Evolutionary conservation across 2,888 invertebrate species (phyloP).

Genomic region (Hirtodrosophila cameraria): DNA sequence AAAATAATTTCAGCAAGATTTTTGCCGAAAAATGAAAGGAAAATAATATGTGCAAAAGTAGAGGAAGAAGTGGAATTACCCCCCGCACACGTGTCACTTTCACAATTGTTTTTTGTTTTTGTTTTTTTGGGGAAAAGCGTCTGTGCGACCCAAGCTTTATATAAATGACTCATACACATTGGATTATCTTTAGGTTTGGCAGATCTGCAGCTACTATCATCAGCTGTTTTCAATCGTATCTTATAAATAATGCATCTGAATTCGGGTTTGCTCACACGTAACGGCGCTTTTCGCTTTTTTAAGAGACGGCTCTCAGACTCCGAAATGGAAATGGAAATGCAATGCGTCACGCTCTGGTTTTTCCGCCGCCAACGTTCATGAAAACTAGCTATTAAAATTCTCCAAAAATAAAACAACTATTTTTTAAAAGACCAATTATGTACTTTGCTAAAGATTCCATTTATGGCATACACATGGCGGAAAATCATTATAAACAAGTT

Average conservation of each 20-base stretch:
- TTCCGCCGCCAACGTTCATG: neutral
- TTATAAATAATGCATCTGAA: slow-evolving; percentile 42
- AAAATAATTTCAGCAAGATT: neutral
- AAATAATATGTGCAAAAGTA: slow-evolving; percentile 2
- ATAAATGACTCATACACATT: slow-evolving; percentile 37
- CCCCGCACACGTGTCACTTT: slow-evolving; percentile 67
- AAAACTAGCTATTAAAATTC: too few relatives aligned
- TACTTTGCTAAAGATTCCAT: neutral
- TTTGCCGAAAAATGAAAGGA: slow-evolving; percentile 24
- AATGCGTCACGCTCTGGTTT: slow-evolving; percentile 68
- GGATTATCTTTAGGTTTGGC: too few relatives aligned
- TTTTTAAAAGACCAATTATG: neutral
- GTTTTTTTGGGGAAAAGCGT: slow-evolving; percentile 26
- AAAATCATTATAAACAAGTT: neutral
- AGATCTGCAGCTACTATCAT: too few relatives aligned
- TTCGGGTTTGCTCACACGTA: slow-evolving; percentile 21
- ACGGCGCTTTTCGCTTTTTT: slow-evolving; percentile 44
- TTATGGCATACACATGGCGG: too few relatives aligned
- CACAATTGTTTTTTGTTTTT: slow-evolving; percentile 48
- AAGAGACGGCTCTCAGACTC: slow-evolving; percentile 1
- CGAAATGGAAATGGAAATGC: slow-evolving; percentile 52
- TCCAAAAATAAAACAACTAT: too few relatives aligned
- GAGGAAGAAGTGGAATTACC: slow-evolving; percentile 2
- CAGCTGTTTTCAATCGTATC: slow-evolving; percentile 27
- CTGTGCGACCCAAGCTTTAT: slow-evolving; percentile 21